Evolutionary conservation across 2,888 invertebrate species (phyloP).

Genomic region (Trachelus troglodyta): DNA sequence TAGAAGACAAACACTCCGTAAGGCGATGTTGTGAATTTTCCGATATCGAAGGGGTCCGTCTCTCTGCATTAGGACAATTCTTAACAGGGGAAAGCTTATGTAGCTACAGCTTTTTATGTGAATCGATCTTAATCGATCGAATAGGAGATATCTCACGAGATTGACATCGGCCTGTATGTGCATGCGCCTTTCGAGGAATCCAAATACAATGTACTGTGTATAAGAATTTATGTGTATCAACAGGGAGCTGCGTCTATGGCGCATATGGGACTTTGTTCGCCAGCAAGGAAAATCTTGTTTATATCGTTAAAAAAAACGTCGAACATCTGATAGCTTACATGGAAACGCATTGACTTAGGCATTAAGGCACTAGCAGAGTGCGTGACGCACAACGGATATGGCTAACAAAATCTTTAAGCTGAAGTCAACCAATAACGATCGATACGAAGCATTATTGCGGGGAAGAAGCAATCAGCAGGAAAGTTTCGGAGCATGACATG

Average conservation of each 20-base stretch:
- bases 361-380: neutral
- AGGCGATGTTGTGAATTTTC: neutral
- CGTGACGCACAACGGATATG: neutral
- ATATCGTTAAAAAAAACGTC: neutral
- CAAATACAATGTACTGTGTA: neutral
- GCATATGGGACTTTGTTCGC: too few species aligned
- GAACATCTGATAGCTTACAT: neutral
- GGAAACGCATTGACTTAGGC: neutral
- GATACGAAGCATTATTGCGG: conserved; percentile 21
- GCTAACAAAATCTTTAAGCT: neutral
- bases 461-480: conserved; percentile 21
- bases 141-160: neutral
- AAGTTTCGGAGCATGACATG: neutral
- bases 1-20: neutral
- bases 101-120: neutral
- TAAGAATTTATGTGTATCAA: neutral
- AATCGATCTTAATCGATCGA: neutral
- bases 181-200: neutral
- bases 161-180: neutral
- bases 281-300: too few species aligned
- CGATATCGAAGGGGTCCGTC: neutral
- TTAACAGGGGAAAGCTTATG: neutral
- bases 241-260: too few species aligned
- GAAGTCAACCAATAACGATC: conserved; percentile 3
- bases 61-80: neutral